Evolutionary conservation across 2,113 vertebrate genomes (phyloP).

Genomic region (Cichladusa arquata): DNA sequence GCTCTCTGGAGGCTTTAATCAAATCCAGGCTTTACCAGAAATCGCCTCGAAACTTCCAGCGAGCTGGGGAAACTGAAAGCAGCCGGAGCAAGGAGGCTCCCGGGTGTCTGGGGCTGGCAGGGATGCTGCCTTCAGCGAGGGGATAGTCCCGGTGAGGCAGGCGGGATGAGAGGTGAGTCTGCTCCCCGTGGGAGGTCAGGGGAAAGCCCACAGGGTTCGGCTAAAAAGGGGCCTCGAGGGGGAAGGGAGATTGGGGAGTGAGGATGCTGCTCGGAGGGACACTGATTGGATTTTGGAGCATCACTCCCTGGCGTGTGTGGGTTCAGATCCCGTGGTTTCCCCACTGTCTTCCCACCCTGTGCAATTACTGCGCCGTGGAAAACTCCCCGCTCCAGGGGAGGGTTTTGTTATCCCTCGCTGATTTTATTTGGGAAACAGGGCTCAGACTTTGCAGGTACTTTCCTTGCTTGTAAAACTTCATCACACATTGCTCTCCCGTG

Average conservation of each 20-base stretch:
- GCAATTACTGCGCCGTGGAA: background rate
- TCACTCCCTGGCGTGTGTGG: accelerated
- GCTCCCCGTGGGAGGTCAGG: background rate
- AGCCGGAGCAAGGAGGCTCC: background rate
- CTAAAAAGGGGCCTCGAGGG: background rate
- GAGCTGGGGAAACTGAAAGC: background rate
- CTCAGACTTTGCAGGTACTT: slow-evolving; percentile 25
- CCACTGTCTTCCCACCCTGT: accelerated
- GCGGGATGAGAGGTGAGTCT: background rate
- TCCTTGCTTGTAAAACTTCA: background rate
- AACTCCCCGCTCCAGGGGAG: background rate
- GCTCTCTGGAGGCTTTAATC: slow-evolving; percentile 49
- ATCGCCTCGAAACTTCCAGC: background rate
- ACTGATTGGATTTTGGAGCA: background rate
- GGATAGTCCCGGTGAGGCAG: background rate
- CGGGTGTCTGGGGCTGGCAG: accelerated
- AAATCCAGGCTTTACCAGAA: slow-evolving; percentile 35
- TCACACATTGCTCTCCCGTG: background rate
- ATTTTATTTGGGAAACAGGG: background rate
- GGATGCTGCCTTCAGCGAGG: background rate
- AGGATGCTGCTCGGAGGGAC: background rate
- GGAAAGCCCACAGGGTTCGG: accelerated
- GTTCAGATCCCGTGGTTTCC: accelerated
- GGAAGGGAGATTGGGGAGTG: background rate
- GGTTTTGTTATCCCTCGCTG: background rate